Evolutionary conservation across 2,797 vertebrate genomes (phyloP), one percentile per base, ranked within the genome.

Genomic region (Hemibagrus guttatus): DNA sequence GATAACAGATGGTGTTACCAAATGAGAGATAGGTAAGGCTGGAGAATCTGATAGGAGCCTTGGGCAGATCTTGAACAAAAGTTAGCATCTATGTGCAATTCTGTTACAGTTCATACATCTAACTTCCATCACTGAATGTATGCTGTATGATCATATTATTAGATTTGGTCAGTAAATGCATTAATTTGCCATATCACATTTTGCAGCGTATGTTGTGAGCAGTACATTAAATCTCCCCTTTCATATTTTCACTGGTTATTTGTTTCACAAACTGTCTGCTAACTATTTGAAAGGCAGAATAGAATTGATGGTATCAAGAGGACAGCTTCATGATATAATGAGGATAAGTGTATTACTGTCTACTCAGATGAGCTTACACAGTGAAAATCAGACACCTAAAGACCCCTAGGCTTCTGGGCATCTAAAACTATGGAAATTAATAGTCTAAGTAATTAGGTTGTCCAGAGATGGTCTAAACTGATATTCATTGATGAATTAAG

Each of bases 1-100:
- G 85, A 83, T 75, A 84, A 75, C 87, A 89, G 86, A 86, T 90
- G 89, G 83, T 85, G n/a, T 84, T 86, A 84, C 31, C 59, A 85
- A 87, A 90, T 87, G 75, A 83, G 63, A 84, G 69, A 85, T 87
- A 56, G 85, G 71, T 85, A 74, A 74, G 39, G 72, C 42, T 83
- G 28, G n/a, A 28, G 61, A 90, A 83, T 80, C 88, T 75, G 64
- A 31, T 71, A 26, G 16, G 63, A 59, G 39, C 64, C 21, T 64
- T 58, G n/a, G 68, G 78, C 83, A 74, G 72, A 78, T 16, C 76
- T 75, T 86, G 79, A 72, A 68, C 64, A 79, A 83, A 54, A 26
- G 49, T 61, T 49, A 71, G 81, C 39, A 61, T 26, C 59, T 8
- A 23, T 9, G 39, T 6, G 6, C n/a, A 85, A 26, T 86, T 89